Evolutionary conservation across 2,113 vertebrate genomes (phyloP), one percentile per base, ranked within the genome.

Genomic region (Myotis lucifugus): DNA sequence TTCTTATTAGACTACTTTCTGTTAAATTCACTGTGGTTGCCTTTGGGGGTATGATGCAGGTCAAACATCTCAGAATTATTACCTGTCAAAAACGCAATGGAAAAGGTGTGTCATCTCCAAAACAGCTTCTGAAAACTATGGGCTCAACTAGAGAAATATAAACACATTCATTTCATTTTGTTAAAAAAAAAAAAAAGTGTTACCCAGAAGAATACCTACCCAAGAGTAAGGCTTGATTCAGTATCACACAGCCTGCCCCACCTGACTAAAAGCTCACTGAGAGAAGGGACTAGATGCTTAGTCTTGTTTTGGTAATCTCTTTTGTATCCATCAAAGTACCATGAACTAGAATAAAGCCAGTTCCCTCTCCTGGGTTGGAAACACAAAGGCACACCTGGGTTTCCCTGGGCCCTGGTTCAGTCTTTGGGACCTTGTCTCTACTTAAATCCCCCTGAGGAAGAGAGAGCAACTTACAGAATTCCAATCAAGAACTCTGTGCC

Each of bases 101-200:
- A 90, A 83, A 93, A 40, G n/a, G 40, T 13, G 66, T 12, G 19
- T 29, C 32, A 54, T 72, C 23, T 88, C 85, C 88, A 72, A 92
- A 64, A 82, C 59, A 6, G 25, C 12, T 78, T 37, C n/a, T 4
- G 2, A 87, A 88, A 85, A 77, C 61, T 52, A 91, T 1, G 9
- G 56, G 17, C n/a, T 86, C 23, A 79, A 89, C 56, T 81, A 78
- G 14, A 81, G 13, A 61, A 86, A 78, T 73, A 92, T 7, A 93
- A 86, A 89, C 64, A 59, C 6, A 85, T 29, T 95, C 48, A 61
- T 64, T 87, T 92, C 23, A 77, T 27, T 73, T 94, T 88, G 29
- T 17, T 29, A 13, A 17, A 54, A 78, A 78, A 64, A 78, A 64
- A 78, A 66, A 69, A 66, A 29, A 17, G 2, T 5, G 32, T 88